A percentile compares a stretch with the other conserved stretches of the same genome.
Conservation (phyloP, 2,888 invertebrate species). For the Caenorhabditis macrosperma region DNA sequence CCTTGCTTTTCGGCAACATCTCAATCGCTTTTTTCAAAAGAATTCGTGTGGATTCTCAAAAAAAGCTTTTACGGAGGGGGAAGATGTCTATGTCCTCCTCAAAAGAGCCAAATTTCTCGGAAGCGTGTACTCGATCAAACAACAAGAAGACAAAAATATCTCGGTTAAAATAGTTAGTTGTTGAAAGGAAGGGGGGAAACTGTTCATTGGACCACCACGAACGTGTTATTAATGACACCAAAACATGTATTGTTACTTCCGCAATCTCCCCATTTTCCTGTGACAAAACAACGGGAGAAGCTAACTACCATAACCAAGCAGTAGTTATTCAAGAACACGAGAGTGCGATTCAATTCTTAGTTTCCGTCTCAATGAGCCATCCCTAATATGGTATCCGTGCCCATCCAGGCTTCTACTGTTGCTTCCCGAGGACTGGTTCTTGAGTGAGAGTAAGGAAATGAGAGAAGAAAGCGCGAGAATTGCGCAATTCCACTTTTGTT, state of each 20-base stretch:
- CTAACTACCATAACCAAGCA: not conserved
- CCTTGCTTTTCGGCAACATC: slow-evolving; percentile 39
- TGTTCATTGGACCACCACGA: not conserved
- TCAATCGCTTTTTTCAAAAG: slow-evolving; percentile 29
- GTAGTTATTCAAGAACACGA: not conserved
- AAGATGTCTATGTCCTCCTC: not conserved
- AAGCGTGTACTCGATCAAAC: no score
- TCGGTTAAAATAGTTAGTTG: no score
- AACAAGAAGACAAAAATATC: no score
- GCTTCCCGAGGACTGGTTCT: slow-evolving; percentile 34
- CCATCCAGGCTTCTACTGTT: slow-evolving; percentile 10
- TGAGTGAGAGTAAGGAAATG: slow-evolving; percentile 32
- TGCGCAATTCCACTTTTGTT: slow-evolving; percentile 41
- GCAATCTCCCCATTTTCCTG: not conserved
- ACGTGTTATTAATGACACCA: not conserved
- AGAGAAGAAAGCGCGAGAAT: slow-evolving; percentile 16
- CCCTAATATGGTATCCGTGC: slow-evolving; percentile 32
- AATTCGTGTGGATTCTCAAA: not conserved
- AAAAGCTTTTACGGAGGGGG: not conserved
- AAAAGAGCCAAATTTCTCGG: no score
- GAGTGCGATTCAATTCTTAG: slow-evolving; percentile 1
- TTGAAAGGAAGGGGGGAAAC: no score
- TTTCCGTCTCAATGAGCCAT: slow-evolving; percentile 47
- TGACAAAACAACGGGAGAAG: not conserved
- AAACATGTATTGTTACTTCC: not conserved